phyloP scores from a whole-genome alignment of 2,113 vertebrate species.

The Onychostruthus taczanowskii region DNA sequence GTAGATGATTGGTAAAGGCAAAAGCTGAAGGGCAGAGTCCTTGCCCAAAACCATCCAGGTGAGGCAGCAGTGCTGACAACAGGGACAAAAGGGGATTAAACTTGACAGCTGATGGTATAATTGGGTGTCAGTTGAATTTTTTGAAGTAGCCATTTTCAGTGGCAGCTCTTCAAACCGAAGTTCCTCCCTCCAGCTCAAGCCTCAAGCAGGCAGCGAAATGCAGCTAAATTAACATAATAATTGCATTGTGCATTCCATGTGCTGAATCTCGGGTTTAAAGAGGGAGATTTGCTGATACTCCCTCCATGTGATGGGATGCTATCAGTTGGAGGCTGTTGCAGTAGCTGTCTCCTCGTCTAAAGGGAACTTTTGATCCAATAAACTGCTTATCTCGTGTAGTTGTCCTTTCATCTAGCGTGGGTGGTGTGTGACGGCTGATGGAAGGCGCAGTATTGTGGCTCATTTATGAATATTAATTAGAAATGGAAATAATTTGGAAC shows the following conservation, averaged over 20 bases:
- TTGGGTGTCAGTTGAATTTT: not conserved
- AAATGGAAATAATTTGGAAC: constrained; percentile 5
- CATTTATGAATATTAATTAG: constrained; percentile 35
- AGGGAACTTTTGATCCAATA: constrained; percentile 35
- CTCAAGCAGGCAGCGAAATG: not conserved
- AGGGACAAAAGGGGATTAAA: not conserved
- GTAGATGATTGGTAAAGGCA: not conserved
- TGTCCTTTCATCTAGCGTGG: constrained; percentile 47
- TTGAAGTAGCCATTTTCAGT: not conserved
- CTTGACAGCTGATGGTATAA: not conserved
- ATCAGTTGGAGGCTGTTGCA: not conserved
- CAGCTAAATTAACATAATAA: constrained; percentile 33
- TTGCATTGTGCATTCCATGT: not conserved
- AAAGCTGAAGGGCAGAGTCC: not conserved
- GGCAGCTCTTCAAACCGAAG: not conserved
- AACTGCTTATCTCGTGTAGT: constrained; percentile 3
- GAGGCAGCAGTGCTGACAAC: not conserved
- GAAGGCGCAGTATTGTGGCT: not conserved
- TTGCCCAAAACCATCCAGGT: not conserved
- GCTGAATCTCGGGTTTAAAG: not conserved
- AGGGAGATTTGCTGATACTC: constrained; percentile 15
- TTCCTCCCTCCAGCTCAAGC: not conserved
- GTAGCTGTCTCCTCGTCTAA: not conserved
- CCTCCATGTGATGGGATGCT: not conserved
- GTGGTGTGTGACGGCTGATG: not conserved